These are phyloP conservation scores for Picathartes gymnocephalus DNA, from an alignment of 2,113 vertebrate genomes.

Conservation along the genomic window DNA sequence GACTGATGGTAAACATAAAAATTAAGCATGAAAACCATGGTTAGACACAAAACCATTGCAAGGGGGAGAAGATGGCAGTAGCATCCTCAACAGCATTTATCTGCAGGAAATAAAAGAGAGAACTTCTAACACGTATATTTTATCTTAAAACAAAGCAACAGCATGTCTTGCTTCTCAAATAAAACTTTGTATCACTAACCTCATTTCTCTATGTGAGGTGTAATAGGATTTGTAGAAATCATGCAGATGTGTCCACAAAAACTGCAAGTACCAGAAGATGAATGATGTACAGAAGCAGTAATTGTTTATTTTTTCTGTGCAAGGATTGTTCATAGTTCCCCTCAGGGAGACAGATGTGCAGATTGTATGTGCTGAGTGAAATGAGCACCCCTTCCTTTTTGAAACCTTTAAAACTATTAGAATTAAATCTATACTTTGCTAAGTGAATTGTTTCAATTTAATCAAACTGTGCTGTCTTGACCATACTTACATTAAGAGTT, in stretches of 20 bases:
- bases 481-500: slow-evolving; percentile 1
- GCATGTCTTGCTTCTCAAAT: background rate
- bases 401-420: background rate
- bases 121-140: background rate
- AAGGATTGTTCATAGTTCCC: background rate
- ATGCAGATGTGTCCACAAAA: background rate
- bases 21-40: background rate
- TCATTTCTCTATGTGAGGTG: background rate
- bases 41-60: background rate
- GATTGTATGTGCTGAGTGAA: background rate
- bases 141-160: background rate
- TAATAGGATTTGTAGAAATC: background rate
- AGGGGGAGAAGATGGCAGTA: background rate
- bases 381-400: background rate
- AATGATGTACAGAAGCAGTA: background rate
- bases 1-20: slow-evolving; percentile 38
- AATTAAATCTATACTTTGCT: slow-evolving; percentile 16
- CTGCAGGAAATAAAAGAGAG: background rate
- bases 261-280: background rate
- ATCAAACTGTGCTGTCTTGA: slow-evolving; percentile 40
- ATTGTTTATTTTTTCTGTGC: background rate
- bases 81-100: background rate
- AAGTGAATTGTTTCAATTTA: slow-evolving; percentile 42
- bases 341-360: background rate
- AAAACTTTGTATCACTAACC: background rate